A percentile compares a stretch with the other conserved stretches of the same genome.
These are phyloP conservation scores for Cuculus canorus DNA, from an alignment of 2,797 vertebrate species.

Conservation along the genomic window DNA sequence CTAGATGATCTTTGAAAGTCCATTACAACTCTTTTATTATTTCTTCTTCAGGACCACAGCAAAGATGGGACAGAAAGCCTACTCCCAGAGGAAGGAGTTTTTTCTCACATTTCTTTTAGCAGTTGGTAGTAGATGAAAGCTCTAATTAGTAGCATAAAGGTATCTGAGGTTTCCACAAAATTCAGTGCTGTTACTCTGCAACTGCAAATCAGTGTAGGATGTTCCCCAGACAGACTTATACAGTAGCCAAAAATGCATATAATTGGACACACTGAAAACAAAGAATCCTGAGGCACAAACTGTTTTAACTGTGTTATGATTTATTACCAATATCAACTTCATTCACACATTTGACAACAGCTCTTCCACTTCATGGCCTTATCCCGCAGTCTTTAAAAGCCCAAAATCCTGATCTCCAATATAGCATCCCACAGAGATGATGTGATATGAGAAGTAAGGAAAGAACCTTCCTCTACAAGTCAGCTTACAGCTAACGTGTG, in stretches of 20 bases:
- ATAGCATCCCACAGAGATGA: not conserved
- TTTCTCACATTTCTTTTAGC: constrained; percentile 54
- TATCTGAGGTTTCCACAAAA: constrained; percentile 38
- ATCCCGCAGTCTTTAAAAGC: not conserved
- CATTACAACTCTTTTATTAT: not conserved
- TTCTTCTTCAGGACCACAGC: not conserved
- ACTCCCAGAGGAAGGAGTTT: not conserved
- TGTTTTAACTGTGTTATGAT: not conserved
- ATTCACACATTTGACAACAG: not conserved
- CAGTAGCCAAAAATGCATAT: not conserved
- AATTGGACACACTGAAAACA: constrained; percentile 2
- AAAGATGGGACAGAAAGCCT: constrained; percentile 9
- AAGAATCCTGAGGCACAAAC: not conserved
- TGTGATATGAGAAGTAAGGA: not conserved
- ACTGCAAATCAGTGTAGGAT: not conserved
- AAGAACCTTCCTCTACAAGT: not conserved
- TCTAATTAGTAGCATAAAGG: constrained; percentile 55
- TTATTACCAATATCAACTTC: not conserved
- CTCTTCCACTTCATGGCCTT: not conserved
- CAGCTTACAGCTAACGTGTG: not conserved
- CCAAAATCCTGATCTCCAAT: not conserved
- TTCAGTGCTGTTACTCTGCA: not conserved
- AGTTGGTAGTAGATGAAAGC: constrained; percentile 62
- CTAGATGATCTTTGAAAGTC: not conserved
- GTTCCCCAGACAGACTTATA: not conserved